Conservation (phyloP, 2,113 vertebrate genomes). For the Sminthopsis crassicaudata region DNA sequence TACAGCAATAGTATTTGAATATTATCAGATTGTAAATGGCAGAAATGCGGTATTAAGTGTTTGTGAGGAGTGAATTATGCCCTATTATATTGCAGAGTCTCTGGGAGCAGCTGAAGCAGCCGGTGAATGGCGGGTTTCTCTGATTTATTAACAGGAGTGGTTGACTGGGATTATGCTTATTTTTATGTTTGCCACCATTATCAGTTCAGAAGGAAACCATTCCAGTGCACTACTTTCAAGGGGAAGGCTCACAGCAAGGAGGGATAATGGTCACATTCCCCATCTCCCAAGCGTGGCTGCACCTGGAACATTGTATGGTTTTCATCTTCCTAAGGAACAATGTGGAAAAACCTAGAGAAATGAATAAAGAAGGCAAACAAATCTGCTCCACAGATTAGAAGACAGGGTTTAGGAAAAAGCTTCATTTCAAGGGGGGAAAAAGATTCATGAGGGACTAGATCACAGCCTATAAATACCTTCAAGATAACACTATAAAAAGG, state of each 20-base stretch:
- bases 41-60: slow-evolving; percentile 75
- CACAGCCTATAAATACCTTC: not conserved
- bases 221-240: slow-evolving; percentile 28
- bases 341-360: not conserved
- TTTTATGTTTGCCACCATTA: slow-evolving; percentile 65
- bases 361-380: slow-evolving; percentile 20
- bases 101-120: slow-evolving; percentile 65
- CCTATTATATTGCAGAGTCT: slow-evolving; percentile 64
- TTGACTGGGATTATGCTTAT: slow-evolving; percentile 53
- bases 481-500: slow-evolving; percentile 13
- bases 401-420: not conserved
- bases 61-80: slow-evolving; percentile 75
- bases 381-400: slow-evolving; percentile 22
- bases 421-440: not conserved
- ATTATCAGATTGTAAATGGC: slow-evolving; percentile 80
- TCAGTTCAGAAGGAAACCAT: slow-evolving; percentile 23
- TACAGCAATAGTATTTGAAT: slow-evolving; percentile 79
- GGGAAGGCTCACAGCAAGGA: not conserved
- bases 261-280: not conserved
- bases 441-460: not conserved
- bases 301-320: slow-evolving; percentile 39
- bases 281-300: not conserved
- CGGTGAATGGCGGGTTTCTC: slow-evolving; percentile 51
- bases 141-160: slow-evolving; percentile 71
- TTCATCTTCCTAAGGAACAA: slow-evolving; percentile 37